A percentile compares a stretch with the other conserved stretches of the same genome.
Conservation (phyloP, 2,888 invertebrate species). For the Hypsopygia costalis region DNA sequence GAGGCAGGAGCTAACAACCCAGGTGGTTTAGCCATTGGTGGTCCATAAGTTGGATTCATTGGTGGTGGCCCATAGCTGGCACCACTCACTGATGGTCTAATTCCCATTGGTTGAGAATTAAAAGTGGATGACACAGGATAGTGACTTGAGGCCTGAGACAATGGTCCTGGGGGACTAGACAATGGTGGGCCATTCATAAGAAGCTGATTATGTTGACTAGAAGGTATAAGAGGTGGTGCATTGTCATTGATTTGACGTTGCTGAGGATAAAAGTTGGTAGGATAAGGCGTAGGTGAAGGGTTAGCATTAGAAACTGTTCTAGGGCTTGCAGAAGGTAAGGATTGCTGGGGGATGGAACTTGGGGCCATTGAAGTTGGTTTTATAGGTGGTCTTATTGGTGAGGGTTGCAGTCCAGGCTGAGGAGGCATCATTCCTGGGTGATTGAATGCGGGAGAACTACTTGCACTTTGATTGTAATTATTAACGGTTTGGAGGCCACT, state of each 20-base stretch:
- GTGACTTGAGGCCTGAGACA: constrained; percentile 26
- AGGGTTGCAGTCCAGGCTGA: constrained; percentile 43
- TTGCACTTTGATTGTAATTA: constrained; percentile 59
- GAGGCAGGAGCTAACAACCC: constrained; percentile 28
- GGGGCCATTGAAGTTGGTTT: constrained; percentile 21
- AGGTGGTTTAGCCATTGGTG: constrained; percentile 29
- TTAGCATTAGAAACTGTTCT: constrained; percentile 37
- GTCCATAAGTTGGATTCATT: constrained; percentile 25
- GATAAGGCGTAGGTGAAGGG: constrained; percentile 41
- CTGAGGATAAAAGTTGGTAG: constrained; percentile 39
- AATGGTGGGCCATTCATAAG: constrained; percentile 57
- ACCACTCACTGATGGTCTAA: constrained; percentile 27
- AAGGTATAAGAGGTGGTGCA: constrained; percentile 63
- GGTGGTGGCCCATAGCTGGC: constrained; percentile 30
- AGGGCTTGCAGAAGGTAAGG: constrained; percentile 40
- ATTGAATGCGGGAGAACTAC: constrained; percentile 69
- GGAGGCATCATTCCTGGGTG: constrained; percentile 51
- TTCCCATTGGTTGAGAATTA: constrained; percentile 27
- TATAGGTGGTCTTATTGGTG: constrained; percentile 41
- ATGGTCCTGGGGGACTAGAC: constrained; percentile 13
- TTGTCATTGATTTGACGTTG: constrained; percentile 66
- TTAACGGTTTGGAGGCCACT: constrained; percentile 46
- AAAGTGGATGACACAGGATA: constrained; percentile 37
- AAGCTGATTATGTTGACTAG: constrained; percentile 65
- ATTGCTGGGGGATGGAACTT: constrained; percentile 35